Evolutionary conservation across 2,797 vertebrate genomes (phyloP), one percentile per base, ranked within the genome.

Genomic region (Fistularia tabacaria): DNA sequence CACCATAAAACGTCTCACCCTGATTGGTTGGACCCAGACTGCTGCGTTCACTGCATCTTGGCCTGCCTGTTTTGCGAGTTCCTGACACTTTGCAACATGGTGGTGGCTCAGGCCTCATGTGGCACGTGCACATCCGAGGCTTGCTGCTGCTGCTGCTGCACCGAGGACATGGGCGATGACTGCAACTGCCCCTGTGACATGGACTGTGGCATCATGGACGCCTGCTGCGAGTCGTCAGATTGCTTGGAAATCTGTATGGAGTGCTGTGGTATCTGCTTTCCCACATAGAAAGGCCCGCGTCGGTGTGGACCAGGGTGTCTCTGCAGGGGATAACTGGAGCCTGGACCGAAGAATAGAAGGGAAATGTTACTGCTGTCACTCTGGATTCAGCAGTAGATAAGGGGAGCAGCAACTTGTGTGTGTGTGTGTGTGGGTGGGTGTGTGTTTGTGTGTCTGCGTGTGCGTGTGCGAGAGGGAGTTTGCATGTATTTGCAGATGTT

Each of bases 201-300:
- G 94, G 95, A 97, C 77, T 98, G 96, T 57, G 96, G 96, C 83
- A 94, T 98, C 79, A 95, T 99, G 95, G 97, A 99, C 0, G 94
- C 93, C 42, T 99, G 97, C 83, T 98, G 96, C 80, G 95, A 98
- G 87, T 98, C 96, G 15, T 93, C 96, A 7, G 97, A 99, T 87
- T 99, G 95, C 82, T 88, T 99, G 89, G 97, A 99, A 88, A 97
- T 98, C 89, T 99, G 96, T 80, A 98, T 97, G 96, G 97, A 99
- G 86, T 99, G 96, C 87, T 99, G 96, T 54, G 96, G 96, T 53
- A 98, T 99, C 90, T 99, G 97, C 82, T 99, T 99, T 82, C 97
- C 96, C 46, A 92, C 90, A 83, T 92, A 89, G 82, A 63, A 57
- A 46, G 46, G 47, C 51, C n/a, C 8, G 8, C 0, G 41, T 38